These are phyloP conservation scores for Mus spretus DNA, from an alignment of 2,797 vertebrate species.

Conservation along the genomic window DNA sequence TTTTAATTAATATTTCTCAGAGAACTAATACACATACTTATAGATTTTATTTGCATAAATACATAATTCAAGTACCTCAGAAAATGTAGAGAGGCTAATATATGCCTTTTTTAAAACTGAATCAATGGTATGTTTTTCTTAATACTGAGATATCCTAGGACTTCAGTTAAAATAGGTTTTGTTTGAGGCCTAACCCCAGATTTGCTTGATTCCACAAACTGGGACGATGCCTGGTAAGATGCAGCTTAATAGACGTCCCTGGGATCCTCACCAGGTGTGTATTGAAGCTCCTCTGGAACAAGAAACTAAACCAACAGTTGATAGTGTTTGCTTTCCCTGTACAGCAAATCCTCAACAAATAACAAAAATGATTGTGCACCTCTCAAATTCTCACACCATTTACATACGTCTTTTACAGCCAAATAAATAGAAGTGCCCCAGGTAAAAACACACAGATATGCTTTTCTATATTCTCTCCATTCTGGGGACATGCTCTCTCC, in stretches of 20 bases:
- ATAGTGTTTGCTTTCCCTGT: neutral
- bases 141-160: neutral
- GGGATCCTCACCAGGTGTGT: neutral
- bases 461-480: neutral
- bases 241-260: neutral
- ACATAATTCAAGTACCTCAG: constrained; percentile 26
- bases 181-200: neutral
- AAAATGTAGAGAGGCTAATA: constrained; percentile 10
- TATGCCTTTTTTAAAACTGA: constrained; percentile 4
- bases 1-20: constrained; percentile 26
- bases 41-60: constrained; percentile 40
- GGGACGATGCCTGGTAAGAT: neutral
- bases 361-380: constrained; percentile 29
- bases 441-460: neutral
- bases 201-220: neutral
- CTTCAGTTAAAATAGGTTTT: neutral
- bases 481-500: neutral
- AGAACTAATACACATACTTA: neutral
- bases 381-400: neutral
- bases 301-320: neutral
- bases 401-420: constrained; percentile 8
- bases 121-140: neutral
- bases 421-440: neutral
- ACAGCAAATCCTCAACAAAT: constrained; percentile 18
- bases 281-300: neutral